Conservation (phyloP, 1,140 invertebrate genomes). For the Hylaeus volcanicus region DNA sequence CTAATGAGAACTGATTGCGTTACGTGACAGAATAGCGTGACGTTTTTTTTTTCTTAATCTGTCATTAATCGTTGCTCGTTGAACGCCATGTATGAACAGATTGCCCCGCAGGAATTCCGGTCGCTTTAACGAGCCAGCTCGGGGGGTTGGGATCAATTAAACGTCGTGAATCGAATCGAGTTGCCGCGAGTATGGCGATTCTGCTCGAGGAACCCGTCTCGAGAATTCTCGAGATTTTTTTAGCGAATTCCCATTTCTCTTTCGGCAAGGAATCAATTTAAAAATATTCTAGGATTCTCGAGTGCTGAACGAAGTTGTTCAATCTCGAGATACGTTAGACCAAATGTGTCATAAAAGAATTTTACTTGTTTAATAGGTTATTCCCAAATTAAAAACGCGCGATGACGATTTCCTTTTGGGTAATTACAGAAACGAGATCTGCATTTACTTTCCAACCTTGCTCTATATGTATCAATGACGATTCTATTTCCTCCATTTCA, state of each 20-base stretch:
- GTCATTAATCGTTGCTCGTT: conserved; percentile 39
- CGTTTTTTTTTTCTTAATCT: conserved; percentile 40
- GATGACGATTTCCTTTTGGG: background rate
- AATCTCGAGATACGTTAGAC: too few species aligned
- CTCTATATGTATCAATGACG: background rate
- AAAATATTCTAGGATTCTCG: too few species aligned
- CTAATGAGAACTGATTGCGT: conserved; percentile 26
- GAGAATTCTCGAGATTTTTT: too few species aligned
- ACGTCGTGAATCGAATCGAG: conserved; percentile 28
- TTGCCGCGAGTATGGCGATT: too few species aligned
- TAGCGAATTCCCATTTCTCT: too few species aligned
- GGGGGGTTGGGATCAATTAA: conserved; percentile 62
- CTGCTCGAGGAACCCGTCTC: too few species aligned
- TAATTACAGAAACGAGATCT: too few species aligned
- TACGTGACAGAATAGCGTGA: conserved; percentile 22
- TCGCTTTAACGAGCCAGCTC: conserved; percentile 57
- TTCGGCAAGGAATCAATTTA: too few species aligned
- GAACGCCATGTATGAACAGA: conserved; percentile 54
- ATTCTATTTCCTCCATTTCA: background rate
- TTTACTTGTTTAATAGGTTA: too few species aligned
- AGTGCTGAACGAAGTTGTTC: too few species aligned
- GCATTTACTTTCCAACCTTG: background rate
- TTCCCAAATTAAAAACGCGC: too few species aligned
- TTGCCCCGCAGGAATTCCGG: conserved; percentile 58
- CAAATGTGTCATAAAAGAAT: too few species aligned